These are phyloP conservation scores for Acholoe squamosa DNA, from an alignment of 2,888 invertebrate species.

Conservation along the genomic window DNA sequence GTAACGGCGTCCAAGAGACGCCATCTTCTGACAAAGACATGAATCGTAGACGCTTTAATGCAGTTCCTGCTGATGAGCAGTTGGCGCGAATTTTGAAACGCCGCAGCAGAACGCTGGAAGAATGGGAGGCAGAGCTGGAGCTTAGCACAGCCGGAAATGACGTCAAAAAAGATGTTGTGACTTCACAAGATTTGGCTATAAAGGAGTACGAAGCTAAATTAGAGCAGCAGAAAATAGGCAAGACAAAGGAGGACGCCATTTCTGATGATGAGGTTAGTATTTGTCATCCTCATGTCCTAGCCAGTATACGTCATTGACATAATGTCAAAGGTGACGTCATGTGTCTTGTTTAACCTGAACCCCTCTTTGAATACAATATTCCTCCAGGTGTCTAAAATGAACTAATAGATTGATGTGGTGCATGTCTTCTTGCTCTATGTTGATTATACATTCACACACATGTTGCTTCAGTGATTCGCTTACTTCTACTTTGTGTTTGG, in stretches of 20 bases:
- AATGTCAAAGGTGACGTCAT: not conserved
- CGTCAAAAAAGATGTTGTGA: not conserved
- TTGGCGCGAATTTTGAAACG: constrained; percentile 86
- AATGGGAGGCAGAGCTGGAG: constrained; percentile 61
- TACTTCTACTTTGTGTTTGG: too few species aligned
- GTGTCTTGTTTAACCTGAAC: not conserved
- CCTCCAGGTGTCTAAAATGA: not conserved
- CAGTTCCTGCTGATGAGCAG: constrained; percentile 86
- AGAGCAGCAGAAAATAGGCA: constrained; percentile 22
- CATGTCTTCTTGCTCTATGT: not conserved
- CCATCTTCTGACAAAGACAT: not conserved
- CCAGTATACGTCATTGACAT: constrained; percentile 15
- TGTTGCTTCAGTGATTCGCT: too few species aligned
- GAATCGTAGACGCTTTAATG: constrained; percentile 46
- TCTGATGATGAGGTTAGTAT: constrained; percentile 56
- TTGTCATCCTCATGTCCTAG: not conserved
- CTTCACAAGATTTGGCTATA: constrained; percentile 39
- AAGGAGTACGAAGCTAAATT: constrained; percentile 39
- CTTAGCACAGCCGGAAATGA: not conserved
- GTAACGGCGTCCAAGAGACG: constrained; percentile 27
- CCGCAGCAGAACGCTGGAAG: constrained; percentile 82
- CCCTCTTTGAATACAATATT: too few species aligned
- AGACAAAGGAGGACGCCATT: not conserved
- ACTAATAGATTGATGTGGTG: not conserved
- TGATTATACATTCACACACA: too few species aligned